phyloP scores from a whole-genome alignment of 2,113 vertebrate genomes.

The Anarrhichthys ocellatus region DNA sequence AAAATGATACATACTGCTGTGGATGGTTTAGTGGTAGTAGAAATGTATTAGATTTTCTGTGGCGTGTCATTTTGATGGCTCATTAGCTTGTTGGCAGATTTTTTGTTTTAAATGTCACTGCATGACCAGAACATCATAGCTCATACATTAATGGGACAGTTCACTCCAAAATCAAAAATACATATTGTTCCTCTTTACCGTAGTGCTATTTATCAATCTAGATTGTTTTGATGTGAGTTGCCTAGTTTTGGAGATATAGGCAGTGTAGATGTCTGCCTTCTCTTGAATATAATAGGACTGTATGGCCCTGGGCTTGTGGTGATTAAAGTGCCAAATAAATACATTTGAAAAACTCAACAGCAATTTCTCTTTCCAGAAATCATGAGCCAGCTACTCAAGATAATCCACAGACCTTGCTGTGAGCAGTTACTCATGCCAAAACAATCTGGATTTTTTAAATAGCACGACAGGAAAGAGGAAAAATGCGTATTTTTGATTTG shows the following conservation, averaged over 20 bases:
- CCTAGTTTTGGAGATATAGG: background rate
- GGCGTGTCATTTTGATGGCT: background rate
- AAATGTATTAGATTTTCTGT: background rate
- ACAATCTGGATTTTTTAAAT: background rate
- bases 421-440: background rate
- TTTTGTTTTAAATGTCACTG: no score
- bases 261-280: no score
- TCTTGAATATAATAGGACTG: no score
- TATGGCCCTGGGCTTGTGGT: no score
- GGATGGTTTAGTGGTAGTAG: background rate
- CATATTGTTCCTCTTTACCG: no score
- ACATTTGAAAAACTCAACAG: background rate
- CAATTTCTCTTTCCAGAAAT: background rate
- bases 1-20: background rate
- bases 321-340: no score
- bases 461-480: background rate
- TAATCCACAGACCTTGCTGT: background rate
- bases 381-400: background rate
- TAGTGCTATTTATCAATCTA: background rate
- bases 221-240: background rate
- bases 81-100: background rate
- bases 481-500: background rate
- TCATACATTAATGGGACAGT: conserved; percentile 1
- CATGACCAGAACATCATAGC: conserved; percentile 21
- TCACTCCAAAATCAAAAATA: no score